These are phyloP conservation scores for Oreochromis niloticus DNA, from an alignment of 2,113 vertebrate genomes.

Conservation along the genomic window DNA sequence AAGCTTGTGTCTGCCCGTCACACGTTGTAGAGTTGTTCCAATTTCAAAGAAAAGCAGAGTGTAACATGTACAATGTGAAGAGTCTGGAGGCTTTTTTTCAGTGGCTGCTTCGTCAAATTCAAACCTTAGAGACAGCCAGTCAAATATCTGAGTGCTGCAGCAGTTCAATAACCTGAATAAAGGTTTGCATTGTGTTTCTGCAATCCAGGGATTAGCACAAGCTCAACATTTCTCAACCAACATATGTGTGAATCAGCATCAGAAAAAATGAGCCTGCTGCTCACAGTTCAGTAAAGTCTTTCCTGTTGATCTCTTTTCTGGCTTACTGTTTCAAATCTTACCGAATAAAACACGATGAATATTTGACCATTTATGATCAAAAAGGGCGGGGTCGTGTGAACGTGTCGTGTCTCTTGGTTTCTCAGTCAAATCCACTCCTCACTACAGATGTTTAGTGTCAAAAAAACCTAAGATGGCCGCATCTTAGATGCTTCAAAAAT, in stretches of 20 bases:
- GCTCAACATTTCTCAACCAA: fast-evolving
- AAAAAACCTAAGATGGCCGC: fast-evolving
- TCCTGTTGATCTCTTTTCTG: not conserved
- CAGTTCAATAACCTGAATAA: not conserved
- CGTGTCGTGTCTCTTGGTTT: not conserved
- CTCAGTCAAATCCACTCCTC: not conserved
- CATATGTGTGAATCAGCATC: not conserved
- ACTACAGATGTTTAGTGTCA: not conserved
- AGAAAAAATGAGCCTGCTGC: not conserved
- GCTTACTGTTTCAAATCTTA: not conserved
- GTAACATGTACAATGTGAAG: not conserved
- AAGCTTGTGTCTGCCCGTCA: constrained; percentile 2
- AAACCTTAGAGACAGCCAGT: not conserved
- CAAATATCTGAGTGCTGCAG: not conserved
- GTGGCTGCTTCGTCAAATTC: not conserved
- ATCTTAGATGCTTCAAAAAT: not conserved
- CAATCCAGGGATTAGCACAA: not conserved
- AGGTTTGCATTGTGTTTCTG: not conserved
- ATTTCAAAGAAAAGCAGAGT: constrained; percentile 26
- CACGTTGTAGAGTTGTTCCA: not conserved
- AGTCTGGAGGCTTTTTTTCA: constrained; percentile 20
- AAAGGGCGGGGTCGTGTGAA: not conserved
- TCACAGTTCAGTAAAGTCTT: not conserved
- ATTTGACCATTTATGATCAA: not conserved
- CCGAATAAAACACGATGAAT: not conserved